Conservation (phyloP, 2,888 invertebrate genomes). For the Sinohyriopsis cumingii region DNA sequence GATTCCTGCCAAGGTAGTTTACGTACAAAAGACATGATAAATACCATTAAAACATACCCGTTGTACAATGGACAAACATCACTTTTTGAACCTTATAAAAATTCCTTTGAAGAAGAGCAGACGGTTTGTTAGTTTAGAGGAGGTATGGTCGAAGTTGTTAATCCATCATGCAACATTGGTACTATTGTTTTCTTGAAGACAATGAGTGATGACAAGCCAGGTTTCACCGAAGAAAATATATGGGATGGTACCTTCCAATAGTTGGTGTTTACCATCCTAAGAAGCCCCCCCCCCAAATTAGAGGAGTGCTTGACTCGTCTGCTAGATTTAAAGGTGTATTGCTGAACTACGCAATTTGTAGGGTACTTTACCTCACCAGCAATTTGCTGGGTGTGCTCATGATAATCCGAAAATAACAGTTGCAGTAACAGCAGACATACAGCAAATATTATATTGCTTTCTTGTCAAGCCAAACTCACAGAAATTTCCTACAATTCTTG, state of each 20-base stretch:
- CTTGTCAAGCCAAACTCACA: conserved; percentile 23
- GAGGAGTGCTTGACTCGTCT: too few species aligned
- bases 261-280: too few species aligned
- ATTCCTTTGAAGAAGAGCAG: not conserved
- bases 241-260: too few species aligned
- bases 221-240: too few species aligned
- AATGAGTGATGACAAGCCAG: too few species aligned
- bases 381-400: conserved; percentile 27
- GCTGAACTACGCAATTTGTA: not conserved
- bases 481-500: conserved; percentile 13
- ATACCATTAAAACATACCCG: not conserved
- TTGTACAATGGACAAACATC: not conserved
- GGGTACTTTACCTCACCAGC: conserved; percentile 20
- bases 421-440: conserved; percentile 32
- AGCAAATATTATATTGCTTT: conserved; percentile 40
- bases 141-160: too few species aligned
- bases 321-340: too few species aligned
- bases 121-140: too few species aligned
- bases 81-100: too few species aligned
- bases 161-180: too few species aligned
- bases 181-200: too few species aligned
- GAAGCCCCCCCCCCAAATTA: too few species aligned
- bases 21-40: conserved; percentile 12
- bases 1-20: not conserved
- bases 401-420: conserved; percentile 21